Evolutionary conservation across 2,888 invertebrate genomes (phyloP), one percentile per base, ranked within the genome.

Genomic region (Hypena proboscidalis): DNA sequence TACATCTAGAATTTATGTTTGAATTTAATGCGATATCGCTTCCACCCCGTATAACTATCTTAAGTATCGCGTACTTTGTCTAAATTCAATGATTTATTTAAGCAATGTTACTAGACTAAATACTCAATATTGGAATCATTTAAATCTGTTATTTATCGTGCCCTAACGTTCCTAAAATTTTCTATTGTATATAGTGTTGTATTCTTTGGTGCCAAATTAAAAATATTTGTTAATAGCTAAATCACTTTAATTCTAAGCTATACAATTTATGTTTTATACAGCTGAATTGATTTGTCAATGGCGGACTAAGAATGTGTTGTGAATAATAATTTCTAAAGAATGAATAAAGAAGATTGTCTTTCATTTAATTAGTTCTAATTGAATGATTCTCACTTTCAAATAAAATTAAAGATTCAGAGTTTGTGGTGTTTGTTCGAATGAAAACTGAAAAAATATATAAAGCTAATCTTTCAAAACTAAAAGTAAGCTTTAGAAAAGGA

Each of bases 131-230:
- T 15, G 14, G 3, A 21, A 21, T 21, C 3, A 21, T 23, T 1
- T n/a, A n/a, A n/a, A 23, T 8, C 7, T 29, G 4, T 9, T 7
- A 9, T n/a, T 14, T 27, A 23, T 36, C 27, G 38, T 21, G 19
- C 41, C 34, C 41, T 41, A 29, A 41, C 30, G 52, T 60, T 52
- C 53, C 47, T 61, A 57, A 49, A 38, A 37, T 20, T 36, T 39
- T 50, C 35, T 56, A 60, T 37, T 45, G 53, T 61, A 58, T 23
- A 42, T 49, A 42, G 26, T 31, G 19, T 39, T 44, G n/a, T 39
- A 49, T 58, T 47, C 41, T 48, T 48, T 45, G 23, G 38, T 53
- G 57, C 44, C 42, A 55, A 54, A 49, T 43, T 50, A 9, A 52
- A 40, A 25, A 10, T 52, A 45, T 45, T 45, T 39, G 31, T 36